Conservation (phyloP, 2,888 invertebrate species). For the Crocallis elinguaria region DNA sequence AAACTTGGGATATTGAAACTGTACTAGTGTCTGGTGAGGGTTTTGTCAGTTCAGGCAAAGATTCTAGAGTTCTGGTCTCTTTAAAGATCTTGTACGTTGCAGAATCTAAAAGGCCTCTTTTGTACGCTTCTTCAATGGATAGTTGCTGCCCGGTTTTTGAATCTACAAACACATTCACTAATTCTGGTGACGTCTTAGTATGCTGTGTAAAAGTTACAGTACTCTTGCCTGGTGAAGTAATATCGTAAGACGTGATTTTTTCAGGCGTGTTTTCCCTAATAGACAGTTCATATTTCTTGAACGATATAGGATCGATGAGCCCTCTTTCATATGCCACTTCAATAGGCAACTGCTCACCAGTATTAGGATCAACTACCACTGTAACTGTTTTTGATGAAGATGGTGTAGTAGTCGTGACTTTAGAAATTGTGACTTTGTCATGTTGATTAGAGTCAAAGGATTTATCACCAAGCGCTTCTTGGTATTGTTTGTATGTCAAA, state of each 20-base stretch:
- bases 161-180: conserved; percentile 77
- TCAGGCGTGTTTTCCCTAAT: conserved; percentile 56
- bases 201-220: conserved; percentile 45
- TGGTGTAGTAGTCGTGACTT: conserved; percentile 72
- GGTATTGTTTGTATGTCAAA: conserved; percentile 40
- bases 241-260: conserved; percentile 33
- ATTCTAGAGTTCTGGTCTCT: conserved; percentile 36
- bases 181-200: conserved; percentile 45
- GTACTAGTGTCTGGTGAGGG: conserved; percentile 44
- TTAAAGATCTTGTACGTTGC: conserved; percentile 48
- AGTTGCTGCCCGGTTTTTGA: conserved; percentile 90
- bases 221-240: conserved; percentile 39
- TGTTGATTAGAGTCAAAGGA: conserved; percentile 16
- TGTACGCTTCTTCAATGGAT: conserved; percentile 87
- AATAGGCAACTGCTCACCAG: conserved; percentile 88
- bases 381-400: conserved; percentile 39
- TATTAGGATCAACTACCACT: conserved; percentile 88
- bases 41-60: conserved; percentile 31
- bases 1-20: conserved; percentile 56
- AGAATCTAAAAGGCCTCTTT: conserved; percentile 82
- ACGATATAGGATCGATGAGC: conserved; percentile 73
- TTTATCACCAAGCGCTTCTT: conserved; percentile 26
- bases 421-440: conserved; percentile 39
- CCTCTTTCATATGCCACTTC: conserved; percentile 87
- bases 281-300: conserved; percentile 76